Evolutionary conservation across 2,113 vertebrate genomes (phyloP), one percentile per base, ranked within the genome.

Genomic region (Trichechus manatus): DNA sequence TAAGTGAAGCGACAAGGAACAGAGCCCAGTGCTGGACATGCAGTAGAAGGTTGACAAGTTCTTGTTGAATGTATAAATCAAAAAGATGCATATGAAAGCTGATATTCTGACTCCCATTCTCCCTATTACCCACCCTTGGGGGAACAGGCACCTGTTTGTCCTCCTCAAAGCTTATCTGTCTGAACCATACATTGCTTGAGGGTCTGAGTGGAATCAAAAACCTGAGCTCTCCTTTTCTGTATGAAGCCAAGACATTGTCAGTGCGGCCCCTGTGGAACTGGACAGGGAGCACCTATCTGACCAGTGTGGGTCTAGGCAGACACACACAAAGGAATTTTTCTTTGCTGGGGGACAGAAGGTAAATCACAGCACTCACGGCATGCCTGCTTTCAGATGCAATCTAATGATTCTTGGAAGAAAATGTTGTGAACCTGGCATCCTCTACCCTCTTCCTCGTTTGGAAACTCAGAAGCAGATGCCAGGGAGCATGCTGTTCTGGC

Each of bases 81-180:
- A 95, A 95, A 36, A 77, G 64, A 94, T 80, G 1, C 77, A 59
- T 87, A 89, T 95, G 25, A 96, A 96, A 66, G 79, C 13, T 79
- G 56, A 3, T 7, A 15, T 29, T 83, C 44, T 95, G 87, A 88
- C 14, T 87, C 29, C 27, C 3, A 5, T 1, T 68, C 44, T 83
- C 31, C 53, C 22, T 89, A 33, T 17, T 19, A 74, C 66, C 72
- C 50, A 59, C n/a, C 0, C 78, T 95, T 63, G 63, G 56, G 66
- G 61, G 20, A 87, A 92, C 20, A 33, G 59, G 68, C 78, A 77
- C 2, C 15, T 2, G 17, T 74, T 80, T 93, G 42, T 88, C 75
- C 81, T 68, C 31, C 93, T 95, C 79, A 94, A 83, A 47, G 39
- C 15, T 98, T 97, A 97, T 97, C 74, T 96, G 6, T 78, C 68